Conservation (phyloP, 2,888 invertebrate genomes). For the Pseudococcus viburni region DNA sequence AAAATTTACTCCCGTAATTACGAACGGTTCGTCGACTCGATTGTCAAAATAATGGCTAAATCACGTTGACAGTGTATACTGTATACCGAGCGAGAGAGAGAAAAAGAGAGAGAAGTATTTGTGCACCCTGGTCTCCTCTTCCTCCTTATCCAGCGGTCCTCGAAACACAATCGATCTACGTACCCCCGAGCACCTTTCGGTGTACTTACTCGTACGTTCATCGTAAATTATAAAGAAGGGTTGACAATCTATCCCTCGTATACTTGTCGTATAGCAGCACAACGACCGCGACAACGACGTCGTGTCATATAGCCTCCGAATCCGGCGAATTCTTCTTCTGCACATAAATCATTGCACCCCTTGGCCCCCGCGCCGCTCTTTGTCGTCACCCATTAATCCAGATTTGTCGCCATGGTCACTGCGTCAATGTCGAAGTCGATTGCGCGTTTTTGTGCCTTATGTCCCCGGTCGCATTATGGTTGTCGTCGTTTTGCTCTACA, state of each 20-base stretch:
- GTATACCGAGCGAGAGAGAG: neutral
- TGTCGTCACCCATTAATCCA: slow-evolving; percentile 49
- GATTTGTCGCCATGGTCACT: slow-evolving; percentile 55
- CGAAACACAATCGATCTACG: slow-evolving; percentile 31
- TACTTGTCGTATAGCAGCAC: neutral
- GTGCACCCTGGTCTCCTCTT: neutral
- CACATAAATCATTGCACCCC: neutral
- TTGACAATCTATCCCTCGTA: slow-evolving; percentile 39
- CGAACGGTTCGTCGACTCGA: slow-evolving; percentile 12
- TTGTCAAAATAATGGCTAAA: slow-evolving; percentile 44
- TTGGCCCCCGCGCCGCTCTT: neutral
- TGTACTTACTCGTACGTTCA: neutral
- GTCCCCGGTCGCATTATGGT: neutral
- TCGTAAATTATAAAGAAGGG: slow-evolving; percentile 35
- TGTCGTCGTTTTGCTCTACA: neutral
- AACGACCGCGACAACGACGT: neutral
- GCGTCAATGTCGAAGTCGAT: slow-evolving; percentile 13
- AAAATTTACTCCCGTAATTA: slow-evolving; percentile 26
- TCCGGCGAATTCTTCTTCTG: slow-evolving; percentile 9
- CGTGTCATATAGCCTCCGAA: neutral
- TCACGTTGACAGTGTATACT: neutral
- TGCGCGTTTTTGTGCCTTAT: neutral
- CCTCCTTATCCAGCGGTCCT: neutral
- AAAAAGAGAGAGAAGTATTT: neutral
- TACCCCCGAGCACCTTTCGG: slow-evolving; percentile 29